Percentiles rank a stretch among this genome's conserved stretches.
Conservation (phyloP, 2,113 vertebrate genomes). For the Corynorhinus townsendii region DNA sequence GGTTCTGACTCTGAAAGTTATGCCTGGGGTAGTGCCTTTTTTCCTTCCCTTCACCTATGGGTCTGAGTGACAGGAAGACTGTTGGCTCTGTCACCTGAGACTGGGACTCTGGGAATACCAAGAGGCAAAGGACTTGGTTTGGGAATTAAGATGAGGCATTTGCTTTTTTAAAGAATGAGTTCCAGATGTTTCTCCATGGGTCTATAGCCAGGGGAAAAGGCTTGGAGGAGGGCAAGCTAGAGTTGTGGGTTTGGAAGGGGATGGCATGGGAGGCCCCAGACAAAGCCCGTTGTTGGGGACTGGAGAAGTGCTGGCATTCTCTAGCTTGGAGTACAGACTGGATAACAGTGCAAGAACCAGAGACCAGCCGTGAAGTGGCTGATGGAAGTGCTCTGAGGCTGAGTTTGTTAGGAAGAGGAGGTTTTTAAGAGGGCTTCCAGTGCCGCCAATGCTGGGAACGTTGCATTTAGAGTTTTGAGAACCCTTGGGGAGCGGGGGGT, state of each 20-base stretch:
- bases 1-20: not conserved
- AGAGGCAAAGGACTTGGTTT: not conserved
- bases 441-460: fast-evolving
- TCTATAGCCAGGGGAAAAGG: not conserved
- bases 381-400: not conserved
- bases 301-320: not conserved
- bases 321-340: not conserved
- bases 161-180: not conserved
- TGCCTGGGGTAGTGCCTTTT: not conserved
- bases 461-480: not conserved
- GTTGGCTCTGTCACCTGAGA: not conserved
- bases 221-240: not conserved
- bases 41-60: not conserved
- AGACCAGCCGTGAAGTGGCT: not conserved
- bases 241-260: not conserved
- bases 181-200: not conserved
- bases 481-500: not conserved
- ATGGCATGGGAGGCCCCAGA: not conserved
- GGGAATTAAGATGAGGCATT: not conserved
- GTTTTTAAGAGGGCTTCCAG: not conserved
- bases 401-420: not conserved
- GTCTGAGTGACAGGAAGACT: not conserved
- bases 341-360: not conserved
- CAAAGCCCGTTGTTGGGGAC: not conserved
- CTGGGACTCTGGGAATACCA: not conserved